Base-by-base conservation (phyloP, 2,113 vertebrate species). In the Amblyopsis rosae region DNA sequence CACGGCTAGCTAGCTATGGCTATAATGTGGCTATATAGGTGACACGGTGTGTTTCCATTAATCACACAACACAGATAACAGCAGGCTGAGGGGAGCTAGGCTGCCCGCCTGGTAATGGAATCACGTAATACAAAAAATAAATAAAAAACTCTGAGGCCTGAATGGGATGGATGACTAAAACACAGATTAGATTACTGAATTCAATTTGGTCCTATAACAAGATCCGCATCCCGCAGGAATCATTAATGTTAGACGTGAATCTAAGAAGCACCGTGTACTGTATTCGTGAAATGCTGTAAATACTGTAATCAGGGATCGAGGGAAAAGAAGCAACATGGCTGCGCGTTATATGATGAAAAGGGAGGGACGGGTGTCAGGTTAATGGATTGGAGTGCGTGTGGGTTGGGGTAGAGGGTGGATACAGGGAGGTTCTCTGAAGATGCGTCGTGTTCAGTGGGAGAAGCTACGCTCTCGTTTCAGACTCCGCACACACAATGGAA, bases 391-490 rank as follows among this genome's bases (percentile, higher is more conserved):
- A 54, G 45, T 57, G 48, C 4, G 69, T 64, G 87, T 87, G 82
- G 82, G 74, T 72, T 80, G 70, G 64, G 66, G 60, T 57, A 56
- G 58, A 68, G 77, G 46, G 8, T 6, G 33, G n/a, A 16, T 17
- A 26, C 17, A 4, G 59, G 62, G 59, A 17, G 70, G 82, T 56
- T 12, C 19, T 58, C 73, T 67, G 63, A 70, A 62, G 69, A 83
- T 59, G 75, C 55, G 76, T 75, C 50, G 67, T 85, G 51, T 78
- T 82, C 73, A 80, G 56, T 81, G 65, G 53, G 70, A 82, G 74
- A 77, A 60, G 67, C 71, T 83, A 41, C 59, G 72, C 73, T 70
- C 80, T 89, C 84, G 83, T 76, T 81, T 83, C 74, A 82, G 75
- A 77, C 75, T 63, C 81, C 76, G 56, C 76, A 80, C 56, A 82